Conservation (phyloP, 1,140 invertebrate species). For the Panagrolaimus sp. region DNA sequence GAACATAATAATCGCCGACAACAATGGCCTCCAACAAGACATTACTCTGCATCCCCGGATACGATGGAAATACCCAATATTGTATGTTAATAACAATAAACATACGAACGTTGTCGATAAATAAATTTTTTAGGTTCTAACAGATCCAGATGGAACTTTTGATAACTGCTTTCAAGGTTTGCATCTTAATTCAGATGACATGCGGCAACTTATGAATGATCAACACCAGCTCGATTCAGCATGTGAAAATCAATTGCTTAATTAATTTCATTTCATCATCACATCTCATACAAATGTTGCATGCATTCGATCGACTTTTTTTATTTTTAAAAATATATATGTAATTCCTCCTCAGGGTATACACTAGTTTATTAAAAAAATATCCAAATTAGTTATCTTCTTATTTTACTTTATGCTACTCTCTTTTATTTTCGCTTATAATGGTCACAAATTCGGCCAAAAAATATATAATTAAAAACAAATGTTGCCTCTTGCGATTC, state of each 20-base stretch:
- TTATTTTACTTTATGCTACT: neutral
- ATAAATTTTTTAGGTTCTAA: no score
- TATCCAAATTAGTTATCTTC: neutral
- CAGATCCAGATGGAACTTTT: slow-evolving; percentile 33
- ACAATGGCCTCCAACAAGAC: slow-evolving; percentile 40
- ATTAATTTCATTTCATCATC: neutral
- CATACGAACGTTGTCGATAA: no score
- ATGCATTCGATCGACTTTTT: neutral
- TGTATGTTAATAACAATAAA: no score
- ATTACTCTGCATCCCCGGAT: slow-evolving; percentile 46
- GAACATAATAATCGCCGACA: slow-evolving; percentile 13
- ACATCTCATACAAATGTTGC: neutral
- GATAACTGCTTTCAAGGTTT: slow-evolving; percentile 36
- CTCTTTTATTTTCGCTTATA: neutral
- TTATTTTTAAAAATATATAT: neutral
- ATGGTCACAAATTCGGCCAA: neutral
- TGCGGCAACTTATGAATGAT: slow-evolving; percentile 33
- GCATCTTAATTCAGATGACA: slow-evolving; percentile 36
- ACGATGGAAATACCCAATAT: slow-evolving; percentile 41
- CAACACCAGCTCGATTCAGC: slow-evolving; percentile 34
- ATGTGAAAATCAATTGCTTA: slow-evolving; percentile 36
- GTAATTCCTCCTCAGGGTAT: slow-evolving; percentile 3
- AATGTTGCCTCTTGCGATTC: neutral
- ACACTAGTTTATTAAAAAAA: neutral
- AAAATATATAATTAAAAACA: no score